Percentiles rank a stretch among this genome's conserved stretches.
Evolutionary conservation across 2,113 vertebrate species (phyloP).

Genomic region (Aptenodytes patagonicus): DNA sequence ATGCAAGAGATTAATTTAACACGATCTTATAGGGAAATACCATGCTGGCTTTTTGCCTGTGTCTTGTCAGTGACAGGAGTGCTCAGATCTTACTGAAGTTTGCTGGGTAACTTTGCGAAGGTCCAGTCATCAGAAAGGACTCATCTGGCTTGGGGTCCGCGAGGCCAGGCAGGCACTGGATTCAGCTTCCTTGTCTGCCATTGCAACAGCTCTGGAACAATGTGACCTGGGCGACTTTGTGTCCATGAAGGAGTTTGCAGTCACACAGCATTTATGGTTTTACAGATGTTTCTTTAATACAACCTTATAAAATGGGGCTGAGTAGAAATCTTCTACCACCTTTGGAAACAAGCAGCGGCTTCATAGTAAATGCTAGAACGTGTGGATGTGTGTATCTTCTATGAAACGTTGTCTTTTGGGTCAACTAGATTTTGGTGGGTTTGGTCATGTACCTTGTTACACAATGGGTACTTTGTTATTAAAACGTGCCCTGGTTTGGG

Average conservation of each 20-base stretch:
- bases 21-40: not conserved
- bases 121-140: not conserved
- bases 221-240: not conserved
- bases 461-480: not conserved
- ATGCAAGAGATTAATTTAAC: not conserved
- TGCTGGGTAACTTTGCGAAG: not conserved
- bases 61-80: not conserved
- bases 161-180: not conserved
- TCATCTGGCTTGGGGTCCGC: not conserved
- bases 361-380: not conserved
- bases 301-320: not conserved
- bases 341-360: not conserved
- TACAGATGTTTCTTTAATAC: not conserved
- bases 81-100: not conserved
- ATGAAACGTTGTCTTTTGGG: not conserved
- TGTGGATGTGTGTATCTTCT: not conserved
- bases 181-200: not conserved
- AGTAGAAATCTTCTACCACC: not conserved
- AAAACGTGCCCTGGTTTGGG: not conserved
- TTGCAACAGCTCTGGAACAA: not conserved
- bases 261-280: not conserved
- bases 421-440: not conserved
- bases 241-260: not conserved
- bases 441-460: not conserved
- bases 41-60: rapidly evolving